Conservation (phyloP, 2,888 invertebrate species). For the Omphaloscelis lunosa region DNA sequence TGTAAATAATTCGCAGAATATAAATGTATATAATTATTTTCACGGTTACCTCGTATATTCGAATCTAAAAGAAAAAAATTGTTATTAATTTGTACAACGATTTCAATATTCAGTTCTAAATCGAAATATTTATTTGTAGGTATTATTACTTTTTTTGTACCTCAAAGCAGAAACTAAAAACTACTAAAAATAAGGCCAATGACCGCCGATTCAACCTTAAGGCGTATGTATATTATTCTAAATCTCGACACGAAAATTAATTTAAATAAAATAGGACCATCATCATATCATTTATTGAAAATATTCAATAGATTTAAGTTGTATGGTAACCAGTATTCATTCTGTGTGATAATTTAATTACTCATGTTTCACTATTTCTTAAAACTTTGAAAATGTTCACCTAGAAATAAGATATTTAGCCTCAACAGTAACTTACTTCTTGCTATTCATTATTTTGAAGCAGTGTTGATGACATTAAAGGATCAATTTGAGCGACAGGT, state of each 20-base stretch:
- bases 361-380: conserved; percentile 34
- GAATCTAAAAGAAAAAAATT: conserved; percentile 19
- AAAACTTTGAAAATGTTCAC: background rate
- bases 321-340: conserved; percentile 62
- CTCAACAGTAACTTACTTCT: no score
- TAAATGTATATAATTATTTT: conserved; percentile 1
- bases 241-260: conserved; percentile 13
- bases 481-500: conserved; percentile 1
- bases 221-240: background rate
- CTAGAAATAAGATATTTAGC: background rate
- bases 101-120: conserved; percentile 33
- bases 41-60: conserved; percentile 5
- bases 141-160: background rate
- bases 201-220: background rate
- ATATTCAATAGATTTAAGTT: conserved; percentile 62
- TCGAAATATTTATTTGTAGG: conserved; percentile 6
- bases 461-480: background rate
- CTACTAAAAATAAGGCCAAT: background rate
- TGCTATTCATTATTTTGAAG: background rate
- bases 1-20: conserved; percentile 36
- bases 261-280: conserved; percentile 42
- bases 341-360: conserved; percentile 48
- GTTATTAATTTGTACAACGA: conserved; percentile 36
- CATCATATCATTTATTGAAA: conserved; percentile 53
- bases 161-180: background rate